phyloP scores from a whole-genome alignment of 2,888 invertebrate genomes.

The Cyclophora punctaria region DNA sequence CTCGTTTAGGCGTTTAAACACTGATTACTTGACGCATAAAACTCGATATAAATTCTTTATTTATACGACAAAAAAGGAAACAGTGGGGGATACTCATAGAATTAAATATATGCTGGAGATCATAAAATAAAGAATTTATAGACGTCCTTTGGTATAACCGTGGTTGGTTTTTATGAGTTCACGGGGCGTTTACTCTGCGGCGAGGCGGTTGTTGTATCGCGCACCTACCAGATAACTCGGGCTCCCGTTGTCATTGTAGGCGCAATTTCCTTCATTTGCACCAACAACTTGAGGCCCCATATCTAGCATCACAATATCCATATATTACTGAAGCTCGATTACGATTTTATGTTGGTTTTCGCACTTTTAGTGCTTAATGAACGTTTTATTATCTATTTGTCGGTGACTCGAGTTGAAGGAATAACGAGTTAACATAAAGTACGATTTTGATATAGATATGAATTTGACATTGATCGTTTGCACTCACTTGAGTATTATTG shows the following conservation, averaged over 20 bases:
- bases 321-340: constrained; percentile 17
- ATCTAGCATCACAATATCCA: constrained; percentile 11
- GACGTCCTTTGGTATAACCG: constrained; percentile 70
- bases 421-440: constrained; percentile 11
- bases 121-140: constrained; percentile 74
- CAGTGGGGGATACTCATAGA: constrained; percentile 59
- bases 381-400: constrained; percentile 19
- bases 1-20: constrained; percentile 42
- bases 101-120: constrained; percentile 69
- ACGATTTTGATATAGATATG: constrained; percentile 13
- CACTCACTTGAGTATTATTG: no score
- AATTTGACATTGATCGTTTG: constrained; percentile 7
- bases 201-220: constrained; percentile 52
- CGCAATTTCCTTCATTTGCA: constrained; percentile 37
- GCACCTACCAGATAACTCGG: constrained; percentile 49
- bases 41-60: constrained; percentile 59
- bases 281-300: constrained; percentile 5
- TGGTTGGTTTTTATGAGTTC: constrained; percentile 68
- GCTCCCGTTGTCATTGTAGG: constrained; percentile 41
- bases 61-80: constrained; percentile 66
- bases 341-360: constrained; percentile 15
- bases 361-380: constrained; percentile 19
- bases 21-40: constrained; percentile 53
- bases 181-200: constrained; percentile 67
- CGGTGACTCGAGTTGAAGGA: constrained; percentile 9